Base-by-base conservation (phyloP, 2,888 invertebrate genomes). In the Antitype chi region DNA sequence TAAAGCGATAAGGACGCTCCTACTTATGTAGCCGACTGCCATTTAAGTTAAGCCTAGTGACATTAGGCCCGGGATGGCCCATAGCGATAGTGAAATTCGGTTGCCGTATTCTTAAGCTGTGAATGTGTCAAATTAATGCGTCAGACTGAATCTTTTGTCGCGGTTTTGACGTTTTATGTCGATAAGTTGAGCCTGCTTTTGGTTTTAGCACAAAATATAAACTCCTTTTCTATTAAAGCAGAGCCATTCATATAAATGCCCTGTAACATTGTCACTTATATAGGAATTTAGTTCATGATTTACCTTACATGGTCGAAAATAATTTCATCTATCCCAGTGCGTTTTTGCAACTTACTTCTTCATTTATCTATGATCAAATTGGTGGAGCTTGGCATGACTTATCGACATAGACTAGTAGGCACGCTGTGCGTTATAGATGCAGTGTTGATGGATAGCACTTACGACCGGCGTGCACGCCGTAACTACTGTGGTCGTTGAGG, bases 21-120 rank as follows among this genome's bases (percentile, higher is more conserved):
- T 83, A 85, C 81, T 82, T 86, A 87, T 85, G 85, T 89, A 90
- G 89, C 88, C 89, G 91, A 91, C 91, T 92, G 92, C 92, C 91
- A 91, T 92, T 91, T 91, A 89, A 86, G 82, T 88, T 89, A 88
- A 88, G 87, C 84, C 80, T 82, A 82, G 79, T 76, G 70, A 69
- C 76, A 43, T 77, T 81, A 62, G 77, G 80, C 76, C 81, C 52
- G 17, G 23, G 66, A 52, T 77, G 74, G 84, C 73, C 79, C 73
- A 64, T 81, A 85, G 80, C 73, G 43, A 76, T 88, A 84, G 81
- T 83, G 70, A 77, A 84, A 84, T 87, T 86, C 80, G 88, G 84
- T 83, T 87, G 85, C 85, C 86, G 85, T 86, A 76, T 82, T 75
- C 72, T 73, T 81, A 85, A 85, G 74, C 86, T 80, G 80, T 83